Conservation (phyloP, 2,888 invertebrate species). For the Argyra leucocephala region DNA sequence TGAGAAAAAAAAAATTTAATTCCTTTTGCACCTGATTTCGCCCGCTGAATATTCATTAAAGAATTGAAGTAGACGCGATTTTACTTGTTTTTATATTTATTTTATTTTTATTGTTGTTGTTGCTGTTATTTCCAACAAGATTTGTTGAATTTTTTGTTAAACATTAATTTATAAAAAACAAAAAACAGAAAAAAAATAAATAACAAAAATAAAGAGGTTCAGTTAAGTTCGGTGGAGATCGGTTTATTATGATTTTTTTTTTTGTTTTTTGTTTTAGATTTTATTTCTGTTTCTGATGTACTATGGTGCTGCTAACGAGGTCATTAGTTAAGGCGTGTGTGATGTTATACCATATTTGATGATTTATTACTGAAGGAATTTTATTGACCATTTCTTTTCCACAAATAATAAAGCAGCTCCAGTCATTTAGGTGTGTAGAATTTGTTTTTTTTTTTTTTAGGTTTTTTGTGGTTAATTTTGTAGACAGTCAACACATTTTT, state of each 20-base stretch:
- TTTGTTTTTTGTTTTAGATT: not conserved
- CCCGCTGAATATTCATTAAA: not conserved
- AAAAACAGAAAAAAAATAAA: not conserved
- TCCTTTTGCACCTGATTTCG: slow-evolving; percentile 7
- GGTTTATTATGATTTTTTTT: not conserved
- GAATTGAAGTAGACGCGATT: not conserved
- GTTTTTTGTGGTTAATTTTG: not conserved
- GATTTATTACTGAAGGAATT: slow-evolving; percentile 11
- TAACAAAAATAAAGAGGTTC: not conserved
- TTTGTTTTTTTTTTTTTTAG: not conserved
- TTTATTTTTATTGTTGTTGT: no score
- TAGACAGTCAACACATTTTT: slow-evolving; percentile 1
- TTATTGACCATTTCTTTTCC: slow-evolving; percentile 8
- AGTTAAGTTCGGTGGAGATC: not conserved
- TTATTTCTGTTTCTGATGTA: not conserved
- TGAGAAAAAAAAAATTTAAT: not conserved
- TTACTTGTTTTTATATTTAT: no score
- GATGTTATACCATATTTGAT: slow-evolving; percentile 7
- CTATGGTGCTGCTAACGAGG: slow-evolving; percentile 11
- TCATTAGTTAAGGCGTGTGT: slow-evolving; percentile 11
- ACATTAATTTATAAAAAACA: not conserved
- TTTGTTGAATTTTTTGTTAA: not conserved
- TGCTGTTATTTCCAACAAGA: not conserved
- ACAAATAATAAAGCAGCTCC: not conserved
- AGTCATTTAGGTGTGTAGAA: not conserved